These are phyloP conservation scores for Cryptocheilus praepositus DNA, from an alignment of 2,888 invertebrate genomes.

Conservation along the genomic window DNA sequence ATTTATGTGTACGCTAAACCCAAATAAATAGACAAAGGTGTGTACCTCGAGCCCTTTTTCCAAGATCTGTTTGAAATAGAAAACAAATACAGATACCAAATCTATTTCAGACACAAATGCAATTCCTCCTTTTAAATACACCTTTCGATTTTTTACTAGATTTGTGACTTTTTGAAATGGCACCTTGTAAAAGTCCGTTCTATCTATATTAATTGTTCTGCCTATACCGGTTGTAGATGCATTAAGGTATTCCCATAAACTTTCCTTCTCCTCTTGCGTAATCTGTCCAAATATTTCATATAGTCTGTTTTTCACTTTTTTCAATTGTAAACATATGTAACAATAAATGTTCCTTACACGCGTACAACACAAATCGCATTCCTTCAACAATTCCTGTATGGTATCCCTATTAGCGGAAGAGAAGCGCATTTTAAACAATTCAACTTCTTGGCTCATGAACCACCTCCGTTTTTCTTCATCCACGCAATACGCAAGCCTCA, in stretches of 20 bases:
- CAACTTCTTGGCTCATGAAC: constrained; percentile 92
- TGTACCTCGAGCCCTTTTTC: constrained; percentile 81
- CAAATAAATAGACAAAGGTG: constrained; percentile 1
- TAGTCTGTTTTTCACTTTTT: too few species aligned
- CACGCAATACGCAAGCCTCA: constrained; percentile 93
- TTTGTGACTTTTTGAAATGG: constrained; percentile 91
- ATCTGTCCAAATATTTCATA: constrained; percentile 73
- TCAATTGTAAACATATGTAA: neutral
- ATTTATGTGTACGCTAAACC: neutral
- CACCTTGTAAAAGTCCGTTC: constrained; percentile 86
- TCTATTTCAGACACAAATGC: constrained; percentile 93
- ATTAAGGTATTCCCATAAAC: constrained; percentile 74
- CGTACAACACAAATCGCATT: neutral
- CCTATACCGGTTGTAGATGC: constrained; percentile 75
- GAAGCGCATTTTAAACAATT: constrained; percentile 90
- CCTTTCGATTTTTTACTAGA: constrained; percentile 85
- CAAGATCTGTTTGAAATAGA: constrained; percentile 84
- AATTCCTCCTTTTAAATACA: constrained; percentile 86
- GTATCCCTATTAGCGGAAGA: constrained; percentile 80
- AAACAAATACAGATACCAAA: constrained; percentile 87
- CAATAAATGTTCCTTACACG: neutral
- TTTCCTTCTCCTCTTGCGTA: constrained; percentile 81
- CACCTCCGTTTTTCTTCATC: constrained; percentile 90
- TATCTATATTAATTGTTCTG: constrained; percentile 78
- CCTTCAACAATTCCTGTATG: constrained; percentile 77